Percentiles rank a stretch among this genome's conserved stretches.
phyloP scores from a whole-genome alignment of 2,113 vertebrate species.

The Oriolus oriolus region DNA sequence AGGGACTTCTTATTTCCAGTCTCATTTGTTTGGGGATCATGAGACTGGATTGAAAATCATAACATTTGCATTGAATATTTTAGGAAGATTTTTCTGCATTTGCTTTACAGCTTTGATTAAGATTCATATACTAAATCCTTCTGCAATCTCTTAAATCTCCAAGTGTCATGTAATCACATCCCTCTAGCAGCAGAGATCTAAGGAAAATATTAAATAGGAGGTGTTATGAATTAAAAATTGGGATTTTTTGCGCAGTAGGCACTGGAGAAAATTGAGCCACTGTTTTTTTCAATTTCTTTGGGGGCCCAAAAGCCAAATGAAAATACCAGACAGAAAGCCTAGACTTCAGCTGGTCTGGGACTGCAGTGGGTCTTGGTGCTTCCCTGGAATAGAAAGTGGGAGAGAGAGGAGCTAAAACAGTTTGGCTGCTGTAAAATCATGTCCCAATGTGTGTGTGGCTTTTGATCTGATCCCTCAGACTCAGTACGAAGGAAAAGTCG shows the following conservation, averaged over 20 bases:
- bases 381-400: background rate
- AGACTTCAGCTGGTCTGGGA: background rate
- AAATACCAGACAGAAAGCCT: background rate
- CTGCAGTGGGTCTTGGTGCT: background rate
- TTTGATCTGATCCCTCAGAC: background rate
- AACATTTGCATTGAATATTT: conserved; percentile 25
- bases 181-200: background rate
- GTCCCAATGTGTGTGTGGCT: background rate
- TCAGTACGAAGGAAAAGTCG: background rate
- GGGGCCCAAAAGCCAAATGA: background rate
- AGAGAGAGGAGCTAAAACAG: background rate
- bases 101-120: conserved; percentile 40
- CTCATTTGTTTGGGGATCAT: conserved; percentile 8
- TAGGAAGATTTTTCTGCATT: conserved; percentile 23
- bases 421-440: background rate
- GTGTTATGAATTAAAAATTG: background rate
- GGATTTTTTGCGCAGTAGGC: background rate
- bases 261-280: background rate
- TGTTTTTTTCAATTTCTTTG: background rate
- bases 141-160: conserved; percentile 41
- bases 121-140: conserved; percentile 22
- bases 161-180: background rate
- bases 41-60: background rate
- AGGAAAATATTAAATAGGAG: conserved; percentile 13
- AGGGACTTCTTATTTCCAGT: background rate